A percentile compares a stretch with the other conserved stretches of the same genome.
Evolutionary conservation across 64 coral and sea anemone genomes (phyloP).

Genomic region (Acropora tenuis): DNA sequence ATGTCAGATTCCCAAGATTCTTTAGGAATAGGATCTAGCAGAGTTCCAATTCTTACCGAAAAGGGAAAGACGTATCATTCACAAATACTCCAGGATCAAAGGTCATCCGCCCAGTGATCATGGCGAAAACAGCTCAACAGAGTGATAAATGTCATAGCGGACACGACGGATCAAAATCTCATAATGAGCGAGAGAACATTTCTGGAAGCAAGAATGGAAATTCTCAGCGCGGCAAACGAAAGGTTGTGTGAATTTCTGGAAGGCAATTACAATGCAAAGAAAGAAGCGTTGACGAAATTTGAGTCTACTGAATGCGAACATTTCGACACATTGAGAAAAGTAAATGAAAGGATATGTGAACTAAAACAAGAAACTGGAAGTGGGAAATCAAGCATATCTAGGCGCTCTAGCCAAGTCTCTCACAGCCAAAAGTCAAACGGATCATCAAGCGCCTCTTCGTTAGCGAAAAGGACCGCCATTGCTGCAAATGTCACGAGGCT

Average conservation of each 20-base stretch:
- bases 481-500: constrained; percentile 1
- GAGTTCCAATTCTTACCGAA: constrained; percentile 9
- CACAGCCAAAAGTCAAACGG: neutral
- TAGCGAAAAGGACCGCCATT: constrained; percentile 1
- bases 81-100: constrained; percentile 16
- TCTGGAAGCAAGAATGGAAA: constrained; percentile 51
- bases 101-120: constrained; percentile 6
- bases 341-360: constrained; percentile 20
- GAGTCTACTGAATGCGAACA: constrained; percentile 12
- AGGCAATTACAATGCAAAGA: neutral
- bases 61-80: constrained; percentile 21
- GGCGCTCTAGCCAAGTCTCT: neutral
- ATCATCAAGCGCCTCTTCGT: constrained; percentile 9
- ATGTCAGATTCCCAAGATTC: constrained; percentile 11
- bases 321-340: constrained; percentile 4
- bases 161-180: neutral
- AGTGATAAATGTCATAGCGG: constrained; percentile 4
- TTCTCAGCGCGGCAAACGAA: constrained; percentile 38
- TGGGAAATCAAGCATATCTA: neutral
- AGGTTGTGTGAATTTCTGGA: neutral
- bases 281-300: constrained; percentile 18
- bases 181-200: constrained; percentile 17
- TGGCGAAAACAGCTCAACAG: constrained; percentile 44
- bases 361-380: constrained; percentile 8
- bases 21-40: neutral